Conservation (phyloP, 2,888 invertebrate species). For the Pristionchus mayeri region DNA sequence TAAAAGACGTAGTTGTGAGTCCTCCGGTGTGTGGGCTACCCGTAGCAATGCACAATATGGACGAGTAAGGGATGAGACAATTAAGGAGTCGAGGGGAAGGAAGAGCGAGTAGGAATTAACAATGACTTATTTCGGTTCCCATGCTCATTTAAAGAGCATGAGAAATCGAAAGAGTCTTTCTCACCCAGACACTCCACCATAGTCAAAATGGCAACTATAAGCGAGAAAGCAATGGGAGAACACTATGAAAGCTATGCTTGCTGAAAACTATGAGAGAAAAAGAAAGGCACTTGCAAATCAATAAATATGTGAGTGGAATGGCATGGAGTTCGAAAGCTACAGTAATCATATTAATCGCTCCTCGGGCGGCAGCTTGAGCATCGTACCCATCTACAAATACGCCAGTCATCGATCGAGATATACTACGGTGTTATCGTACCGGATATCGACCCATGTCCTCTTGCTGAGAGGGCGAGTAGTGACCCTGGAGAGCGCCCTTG, state of each 20-base stretch:
- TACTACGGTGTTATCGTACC: not conserved
- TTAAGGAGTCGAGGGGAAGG: not conserved
- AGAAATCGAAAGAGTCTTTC: not conserved
- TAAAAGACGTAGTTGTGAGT: slow-evolving; percentile 3
- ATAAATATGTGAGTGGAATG: slow-evolving; percentile 21
- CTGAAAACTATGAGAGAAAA: not conserved
- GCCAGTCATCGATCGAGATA: not conserved
- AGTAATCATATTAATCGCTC: slow-evolving; percentile 62
- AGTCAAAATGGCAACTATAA: slow-evolving; percentile 38
- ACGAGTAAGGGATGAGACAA: not conserved
- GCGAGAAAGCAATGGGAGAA: not conserved
- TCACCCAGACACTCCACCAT: not conserved
- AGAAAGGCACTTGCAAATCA: slow-evolving; percentile 32
- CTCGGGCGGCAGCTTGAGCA: slow-evolving; percentile 68
- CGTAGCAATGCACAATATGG: slow-evolving; percentile 6
- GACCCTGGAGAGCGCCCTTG: slow-evolving; percentile 72
- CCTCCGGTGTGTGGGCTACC: slow-evolving; percentile 1
- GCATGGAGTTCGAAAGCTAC: not conserved
- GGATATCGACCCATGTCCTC: slow-evolving; percentile 58
- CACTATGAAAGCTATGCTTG: not conserved
- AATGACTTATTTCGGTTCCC: too few species aligned
- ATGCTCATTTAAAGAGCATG: too few species aligned
- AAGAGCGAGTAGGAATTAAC: too few species aligned
- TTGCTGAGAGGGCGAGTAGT: slow-evolving; percentile 68
- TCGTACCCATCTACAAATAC: slow-evolving; percentile 61